Base-by-base conservation (phyloP, 2,888 invertebrate genomes). In the Zygothrica quintamaculata region DNA sequence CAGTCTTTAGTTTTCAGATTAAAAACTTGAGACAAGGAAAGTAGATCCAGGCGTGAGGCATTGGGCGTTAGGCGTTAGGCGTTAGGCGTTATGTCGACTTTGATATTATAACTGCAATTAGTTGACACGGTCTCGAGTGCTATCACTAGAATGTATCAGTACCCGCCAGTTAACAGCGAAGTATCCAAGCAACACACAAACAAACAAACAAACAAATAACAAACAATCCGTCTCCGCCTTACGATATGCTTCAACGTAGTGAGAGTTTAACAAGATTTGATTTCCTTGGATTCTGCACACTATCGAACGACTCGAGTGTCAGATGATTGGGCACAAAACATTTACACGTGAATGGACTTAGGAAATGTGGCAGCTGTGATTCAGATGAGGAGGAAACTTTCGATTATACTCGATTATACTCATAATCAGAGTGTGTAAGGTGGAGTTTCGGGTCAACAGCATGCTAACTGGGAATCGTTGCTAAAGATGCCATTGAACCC, bases 71-170 rank as follows among this genome's bases (percentile, higher is more conserved):
- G 55, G 26, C 26, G 26, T 26, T 26, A 26, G 67, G 61, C 34
- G 59, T 48, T 56, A 65, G 72, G 66, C 84, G 69, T 81, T 74
- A 72, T 74, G 78, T 69, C 59, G 69, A 77, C 74, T 84, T 68
- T 80, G 81, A 84, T 87, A 86, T 69, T 74, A 77, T 80, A 84
- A 59, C 77, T 66, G 87, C 87, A 82, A 87, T 82, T 87, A 87
- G 82, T 84, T 66, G 84, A 84, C 84, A 70, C 68, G 73, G 65
- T 68, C 80, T 86, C 66, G 68, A 80, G 80, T 74, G 77, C 62
- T 82, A 80, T 80, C 86, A 57, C 57, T 64, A 61, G 47, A 61
- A 86, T 77, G 73, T 70, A 77, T 51, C 18, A 22, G 18, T 22
- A 60, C 60, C 55, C 34, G 48, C 36, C 52, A 33, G 50, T 56